Base-by-base conservation (phyloP, 2,888 invertebrate genomes). In the Mylabris sibirica region DNA sequence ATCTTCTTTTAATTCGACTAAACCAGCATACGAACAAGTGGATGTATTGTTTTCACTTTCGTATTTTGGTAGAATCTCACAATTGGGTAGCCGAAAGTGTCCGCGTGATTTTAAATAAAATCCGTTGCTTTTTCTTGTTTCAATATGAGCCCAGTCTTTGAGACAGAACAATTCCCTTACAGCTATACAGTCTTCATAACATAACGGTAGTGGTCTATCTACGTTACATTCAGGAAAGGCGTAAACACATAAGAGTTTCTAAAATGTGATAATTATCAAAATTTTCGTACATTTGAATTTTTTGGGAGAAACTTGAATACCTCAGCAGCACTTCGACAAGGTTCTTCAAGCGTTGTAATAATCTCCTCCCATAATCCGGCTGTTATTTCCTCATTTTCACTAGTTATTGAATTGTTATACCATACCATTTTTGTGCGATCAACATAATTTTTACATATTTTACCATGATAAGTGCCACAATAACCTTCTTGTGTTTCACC, bases 131-230 rank as follows among this genome's bases (percentile, higher is more conserved):
- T 95, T 96, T 82, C 94, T 93, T 80, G 95, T 94, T 85, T 96
- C 95, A 66, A 97, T 91, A 67, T 94, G 86, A 26, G 94, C 93
- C 97, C 98, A 98, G 82, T 97, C 95, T 81, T 93, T 94, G 84
- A 94, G 96, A 85, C 98, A 98, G 85, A 96, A 95, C 80, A 96
- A 90, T 83, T 93, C 91, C 82, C 93, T 92, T 30, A 96, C 93
- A 65, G 97, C 97, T 82, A 94, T 90, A 83, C 98, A 98, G 83
- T 97, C 97, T 87, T 98, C 97, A 81, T 94, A 93, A 85, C 97
- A 97, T 5, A 97, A 86, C 4, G 96, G 95, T 69, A 96, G 87
- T 3, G 93, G 90, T 68, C 89, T 88, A 63, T 91, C 87, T 80
- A 90, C 89, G 77, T 90, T 86, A 68, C 81, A 82, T 70, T 91